phyloP scores from a whole-genome alignment of 2,888 invertebrate species.

The Agriotes lineatus region DNA sequence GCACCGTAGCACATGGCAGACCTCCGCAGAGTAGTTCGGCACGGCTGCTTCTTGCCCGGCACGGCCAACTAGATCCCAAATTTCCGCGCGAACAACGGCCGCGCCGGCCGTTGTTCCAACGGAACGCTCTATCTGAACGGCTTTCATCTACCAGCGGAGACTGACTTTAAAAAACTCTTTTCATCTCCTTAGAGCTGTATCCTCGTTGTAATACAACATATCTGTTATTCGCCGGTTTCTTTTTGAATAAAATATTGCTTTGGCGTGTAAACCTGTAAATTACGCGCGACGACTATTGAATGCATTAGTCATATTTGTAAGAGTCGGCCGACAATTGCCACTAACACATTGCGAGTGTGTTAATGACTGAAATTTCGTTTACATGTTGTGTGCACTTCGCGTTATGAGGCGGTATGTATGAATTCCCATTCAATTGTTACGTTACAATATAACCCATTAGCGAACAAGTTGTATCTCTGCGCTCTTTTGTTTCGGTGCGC shows the following conservation, averaged over 20 bases:
- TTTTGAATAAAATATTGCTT: slow-evolving; percentile 54
- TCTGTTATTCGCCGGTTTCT: slow-evolving; percentile 63
- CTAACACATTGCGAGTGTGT: slow-evolving; percentile 31
- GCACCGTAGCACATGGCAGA: slow-evolving; percentile 49
- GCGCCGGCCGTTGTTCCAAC: slow-evolving; percentile 61
- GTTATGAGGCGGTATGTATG: slow-evolving; percentile 16
- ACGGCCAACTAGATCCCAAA: slow-evolving; percentile 41
- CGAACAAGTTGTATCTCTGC: slow-evolving; percentile 9
- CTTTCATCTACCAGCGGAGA: slow-evolving; percentile 53
- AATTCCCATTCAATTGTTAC: slow-evolving; percentile 32
- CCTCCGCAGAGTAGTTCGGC: slow-evolving; percentile 54
- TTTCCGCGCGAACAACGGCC: slow-evolving; percentile 62
- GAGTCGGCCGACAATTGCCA: slow-evolving; percentile 34
- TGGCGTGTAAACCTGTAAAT: slow-evolving; percentile 44
- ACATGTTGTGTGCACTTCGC: slow-evolving; percentile 22
- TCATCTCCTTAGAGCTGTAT: slow-evolving; percentile 59
- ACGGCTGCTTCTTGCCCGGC: slow-evolving; percentile 50
- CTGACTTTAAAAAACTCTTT: slow-evolving; percentile 64
- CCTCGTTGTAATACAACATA: slow-evolving; percentile 64
- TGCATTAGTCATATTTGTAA: slow-evolving; percentile 38
- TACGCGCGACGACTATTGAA: slow-evolving; percentile 39
- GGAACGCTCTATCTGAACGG: slow-evolving; percentile 58
- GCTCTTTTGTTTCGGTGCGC: not conserved
- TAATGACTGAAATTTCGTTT: slow-evolving; percentile 38
- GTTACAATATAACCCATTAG: slow-evolving; percentile 21